A percentile compares a stretch with the other conserved stretches of the same genome.
These are phyloP conservation scores for Nothoprocta perdicaria DNA, from an alignment of 2,113 vertebrate genomes.

Conservation along the genomic window DNA sequence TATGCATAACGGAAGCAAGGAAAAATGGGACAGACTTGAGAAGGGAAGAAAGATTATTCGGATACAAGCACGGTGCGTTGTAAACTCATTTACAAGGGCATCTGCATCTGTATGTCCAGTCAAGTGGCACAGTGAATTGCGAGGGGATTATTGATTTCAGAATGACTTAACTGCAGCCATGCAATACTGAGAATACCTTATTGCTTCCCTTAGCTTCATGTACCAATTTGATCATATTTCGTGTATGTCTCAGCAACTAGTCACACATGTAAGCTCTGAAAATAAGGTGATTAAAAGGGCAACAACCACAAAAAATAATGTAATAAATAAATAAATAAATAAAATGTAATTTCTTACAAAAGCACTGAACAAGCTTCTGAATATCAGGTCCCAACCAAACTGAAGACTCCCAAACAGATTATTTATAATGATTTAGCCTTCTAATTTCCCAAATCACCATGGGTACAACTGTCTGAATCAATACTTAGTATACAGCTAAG, in stretches of 20 bases:
- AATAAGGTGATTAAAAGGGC: constrained; percentile 52
- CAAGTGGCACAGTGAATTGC: constrained; percentile 66
- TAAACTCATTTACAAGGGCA: constrained; percentile 68
- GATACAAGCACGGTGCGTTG: constrained; percentile 41
- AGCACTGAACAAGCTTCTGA: neutral
- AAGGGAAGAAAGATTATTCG: constrained; percentile 56
- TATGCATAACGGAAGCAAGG: constrained; percentile 44
- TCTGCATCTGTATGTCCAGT: constrained; percentile 69
- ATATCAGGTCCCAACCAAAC: neutral
- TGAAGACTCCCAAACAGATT: neutral
- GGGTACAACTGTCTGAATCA: neutral
- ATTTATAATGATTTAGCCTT: neutral
- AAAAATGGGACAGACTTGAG: constrained; percentile 46
- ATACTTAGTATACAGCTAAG: neutral
- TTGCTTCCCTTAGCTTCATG: constrained; percentile 43
- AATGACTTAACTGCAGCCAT: constrained; percentile 67
- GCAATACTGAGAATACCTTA: constrained; percentile 51
- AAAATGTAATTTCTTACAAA: neutral
- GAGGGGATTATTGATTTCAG: constrained; percentile 67
- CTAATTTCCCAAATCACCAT: neutral
- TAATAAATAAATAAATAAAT: too few species aligned
- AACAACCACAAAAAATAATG: too few species aligned
- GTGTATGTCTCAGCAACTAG: constrained; percentile 9
- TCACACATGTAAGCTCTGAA: constrained; percentile 31
- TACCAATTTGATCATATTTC: constrained; percentile 56